phyloP scores from a whole-genome alignment of 2,797 vertebrate genomes.

The Scomberomorus guttatus region DNA sequence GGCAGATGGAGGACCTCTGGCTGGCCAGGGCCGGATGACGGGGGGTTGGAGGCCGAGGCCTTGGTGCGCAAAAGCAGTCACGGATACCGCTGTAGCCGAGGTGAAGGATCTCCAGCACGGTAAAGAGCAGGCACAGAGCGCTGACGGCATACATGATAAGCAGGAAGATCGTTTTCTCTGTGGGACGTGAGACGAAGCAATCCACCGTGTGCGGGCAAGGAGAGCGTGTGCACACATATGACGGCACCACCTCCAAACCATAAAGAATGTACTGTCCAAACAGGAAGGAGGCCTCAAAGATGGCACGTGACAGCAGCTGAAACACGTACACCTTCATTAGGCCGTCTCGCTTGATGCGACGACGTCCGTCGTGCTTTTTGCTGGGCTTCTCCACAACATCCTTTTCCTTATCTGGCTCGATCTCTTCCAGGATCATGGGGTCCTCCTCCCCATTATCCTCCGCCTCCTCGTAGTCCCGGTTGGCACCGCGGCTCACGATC shows the following conservation, averaged over 20 bases:
- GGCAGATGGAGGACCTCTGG: slow-evolving; percentile 76
- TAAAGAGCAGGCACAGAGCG: slow-evolving; percentile 90
- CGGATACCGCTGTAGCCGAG: slow-evolving; percentile 90
- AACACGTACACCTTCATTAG: slow-evolving; percentile 93
- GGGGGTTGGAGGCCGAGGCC: slow-evolving; percentile 50
- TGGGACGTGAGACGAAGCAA: slow-evolving; percentile 94
- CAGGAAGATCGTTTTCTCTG: slow-evolving; percentile 95
- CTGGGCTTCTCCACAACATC: slow-evolving; percentile 73
- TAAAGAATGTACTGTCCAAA: slow-evolving; percentile 94
- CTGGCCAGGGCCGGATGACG: slow-evolving; percentile 48
- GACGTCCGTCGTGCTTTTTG: slow-evolving; percentile 89
- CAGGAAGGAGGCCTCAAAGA: slow-evolving; percentile 90
- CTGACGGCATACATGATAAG: slow-evolving; percentile 93
- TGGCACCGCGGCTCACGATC: slow-evolving; percentile 86
- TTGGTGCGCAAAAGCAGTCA: slow-evolving; percentile 83
- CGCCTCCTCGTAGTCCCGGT: slow-evolving; percentile 92
- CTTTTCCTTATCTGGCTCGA: slow-evolving; percentile 88
- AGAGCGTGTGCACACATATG: slow-evolving; percentile 89
- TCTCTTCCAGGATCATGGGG: slow-evolving; percentile 94
- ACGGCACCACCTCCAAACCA: slow-evolving; percentile 88
- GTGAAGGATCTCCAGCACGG: slow-evolving; percentile 91
- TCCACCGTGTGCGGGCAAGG: slow-evolving; percentile 94
- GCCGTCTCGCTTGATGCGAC: slow-evolving; percentile 92
- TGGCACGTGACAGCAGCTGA: slow-evolving; percentile 88
- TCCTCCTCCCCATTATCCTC: slow-evolving; percentile 94